Conservation (phyloP, 2,113 vertebrate species). For the Rhipidura dahli region DNA sequence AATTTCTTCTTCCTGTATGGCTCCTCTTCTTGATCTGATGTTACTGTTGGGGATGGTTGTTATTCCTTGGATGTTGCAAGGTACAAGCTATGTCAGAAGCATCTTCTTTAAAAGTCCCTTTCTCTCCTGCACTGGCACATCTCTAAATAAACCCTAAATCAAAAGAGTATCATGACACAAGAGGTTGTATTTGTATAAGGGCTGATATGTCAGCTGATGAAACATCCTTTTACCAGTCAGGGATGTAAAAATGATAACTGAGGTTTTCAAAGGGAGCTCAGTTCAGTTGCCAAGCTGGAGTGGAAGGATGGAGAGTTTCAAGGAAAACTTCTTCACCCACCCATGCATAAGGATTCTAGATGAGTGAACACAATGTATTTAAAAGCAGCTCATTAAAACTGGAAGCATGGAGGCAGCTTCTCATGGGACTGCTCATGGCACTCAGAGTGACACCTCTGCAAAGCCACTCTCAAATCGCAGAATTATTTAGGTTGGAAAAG, state of each 20-base stretch:
- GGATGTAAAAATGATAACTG: background rate
- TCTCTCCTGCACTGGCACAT: background rate
- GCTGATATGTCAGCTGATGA: background rate
- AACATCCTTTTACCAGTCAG: background rate
- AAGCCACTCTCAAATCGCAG: background rate
- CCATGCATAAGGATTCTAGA: background rate
- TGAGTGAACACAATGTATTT: background rate
- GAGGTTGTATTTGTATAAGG: background rate
- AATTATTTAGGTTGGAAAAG: background rate
- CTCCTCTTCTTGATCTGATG: background rate
- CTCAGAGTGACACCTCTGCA: background rate
- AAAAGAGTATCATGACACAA: background rate
- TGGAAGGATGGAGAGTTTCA: background rate
- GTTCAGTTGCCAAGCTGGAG: background rate
- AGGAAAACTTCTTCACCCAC: background rate
- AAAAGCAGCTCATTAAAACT: background rate
- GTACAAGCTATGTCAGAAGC: background rate
- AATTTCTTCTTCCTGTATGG: background rate
- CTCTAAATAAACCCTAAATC: background rate
- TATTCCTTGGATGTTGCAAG: background rate
- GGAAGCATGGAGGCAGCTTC: background rate
- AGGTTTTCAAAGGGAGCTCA: background rate
- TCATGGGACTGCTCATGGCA: background rate
- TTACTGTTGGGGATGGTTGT: background rate
- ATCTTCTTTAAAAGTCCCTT: background rate